Evolutionary conservation across 2,797 vertebrate genomes (phyloP).

Genomic region (Pyrocephalus nanus): DNA sequence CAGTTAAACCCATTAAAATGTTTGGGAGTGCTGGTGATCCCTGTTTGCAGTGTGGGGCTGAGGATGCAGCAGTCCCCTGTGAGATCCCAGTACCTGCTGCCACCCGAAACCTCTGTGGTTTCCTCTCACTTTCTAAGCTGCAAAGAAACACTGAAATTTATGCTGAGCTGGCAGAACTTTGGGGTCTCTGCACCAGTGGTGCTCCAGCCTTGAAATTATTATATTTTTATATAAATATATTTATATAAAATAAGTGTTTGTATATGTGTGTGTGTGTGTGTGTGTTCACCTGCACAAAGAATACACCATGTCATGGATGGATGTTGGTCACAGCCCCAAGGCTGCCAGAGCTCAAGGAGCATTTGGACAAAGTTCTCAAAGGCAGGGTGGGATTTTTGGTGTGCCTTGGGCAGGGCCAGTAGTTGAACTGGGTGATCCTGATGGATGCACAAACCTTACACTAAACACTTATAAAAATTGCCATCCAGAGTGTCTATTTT

Average conservation of each 20-base stretch:
- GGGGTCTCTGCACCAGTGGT: neutral
- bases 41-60: neutral
- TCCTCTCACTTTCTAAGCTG: neutral
- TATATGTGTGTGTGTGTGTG: too few relatives aligned
- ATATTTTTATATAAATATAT: neutral
- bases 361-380: neutral
- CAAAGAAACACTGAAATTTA: neutral
- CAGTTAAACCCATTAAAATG: neutral
- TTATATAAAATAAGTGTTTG: neutral
- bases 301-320: neutral
- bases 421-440: neutral
- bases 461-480: neutral
- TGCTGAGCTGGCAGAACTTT: neutral
- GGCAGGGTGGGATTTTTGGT: neutral
- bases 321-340: neutral
- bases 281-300: neutral
- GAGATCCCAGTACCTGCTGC: neutral
- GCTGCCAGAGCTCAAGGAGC: neutral
- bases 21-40: neutral
- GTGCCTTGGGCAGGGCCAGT: neutral
- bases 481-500: accelerated
- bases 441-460: neutral
- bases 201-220: neutral
- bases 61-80: neutral
- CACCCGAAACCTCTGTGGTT: neutral